Evolutionary conservation across 35 echinoderm and acorn worm genomes (phyloP).

Genomic region (Heliocidaris tuberculata): DNA sequence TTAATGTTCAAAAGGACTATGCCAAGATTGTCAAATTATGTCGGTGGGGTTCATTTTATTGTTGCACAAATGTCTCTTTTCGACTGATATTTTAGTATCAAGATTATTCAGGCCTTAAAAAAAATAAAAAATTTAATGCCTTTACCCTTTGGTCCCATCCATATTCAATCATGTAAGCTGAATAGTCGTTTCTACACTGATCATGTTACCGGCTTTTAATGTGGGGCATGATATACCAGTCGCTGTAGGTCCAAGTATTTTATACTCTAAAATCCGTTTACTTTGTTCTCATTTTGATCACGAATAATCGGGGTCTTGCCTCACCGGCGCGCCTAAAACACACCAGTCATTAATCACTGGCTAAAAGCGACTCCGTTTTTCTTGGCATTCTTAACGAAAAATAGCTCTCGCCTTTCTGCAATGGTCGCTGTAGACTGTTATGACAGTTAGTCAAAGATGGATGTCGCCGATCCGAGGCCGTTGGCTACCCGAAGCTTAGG

Average conservation of each 20-base stretch:
- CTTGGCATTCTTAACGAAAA: not conserved
- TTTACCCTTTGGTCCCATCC: not conserved
- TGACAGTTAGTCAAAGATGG: conserved; percentile 12
- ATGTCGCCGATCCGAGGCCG: conserved; percentile 19
- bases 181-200: not conserved
- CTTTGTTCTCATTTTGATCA: not conserved
- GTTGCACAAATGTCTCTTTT: not conserved
- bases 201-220: not conserved
- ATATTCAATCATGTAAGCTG: not conserved
- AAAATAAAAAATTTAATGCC: too few relatives aligned
- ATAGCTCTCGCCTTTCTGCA: not conserved
- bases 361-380: not conserved
- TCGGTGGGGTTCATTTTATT: not conserved
- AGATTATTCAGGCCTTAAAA: not conserved
- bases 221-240: not conserved
- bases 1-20: not conserved
- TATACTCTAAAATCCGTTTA: not conserved
- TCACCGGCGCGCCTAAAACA: conserved; percentile 31
- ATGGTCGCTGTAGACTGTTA: conserved; percentile 11
- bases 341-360: conserved; percentile 13
- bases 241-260: not conserved
- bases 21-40: not conserved
- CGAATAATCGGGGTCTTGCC: not conserved
- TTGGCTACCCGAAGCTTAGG: not conserved
- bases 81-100: not conserved